Evolutionary conservation across 2,797 vertebrate species (phyloP), one percentile per base, ranked within the genome.

Genomic region (Champsocephalus gunnari): DNA sequence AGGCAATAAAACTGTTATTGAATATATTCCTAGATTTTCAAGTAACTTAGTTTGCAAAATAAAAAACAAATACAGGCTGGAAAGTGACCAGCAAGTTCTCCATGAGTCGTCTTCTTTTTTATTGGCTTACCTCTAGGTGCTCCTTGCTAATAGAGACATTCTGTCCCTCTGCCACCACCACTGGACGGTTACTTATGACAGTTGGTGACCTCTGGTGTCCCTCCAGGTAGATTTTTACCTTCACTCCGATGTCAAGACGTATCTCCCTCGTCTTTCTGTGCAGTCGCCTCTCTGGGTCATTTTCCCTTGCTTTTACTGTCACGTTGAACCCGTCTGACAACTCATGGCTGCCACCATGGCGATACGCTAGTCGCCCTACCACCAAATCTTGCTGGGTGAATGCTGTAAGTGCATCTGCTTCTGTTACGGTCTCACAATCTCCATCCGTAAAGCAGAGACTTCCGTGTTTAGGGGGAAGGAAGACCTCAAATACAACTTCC

Each of bases 161-260:
- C 43, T 95, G 94, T 78, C 96, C 96, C 87, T 98, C 96, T 67
- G 95, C 96, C 83, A 97, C 96, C 70, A 96, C 86, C 24, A 98
- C 87, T 34, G 32, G 91, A n/a, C 44, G 90, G 64, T 94, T 95
- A 57, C 80, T 93, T 59, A 94, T 77, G 79, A 95, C 69, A 0
- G 66, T 92, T 13, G 92, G 95, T 3, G 90, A 92, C 75, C 87
- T 92, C 61, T 94, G 96, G 59, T 97, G 95, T 80, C 94, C 94
- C 87, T 97, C 94, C 50, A 95, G 93, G 80, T 88, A 96, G 9
- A 98, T 69, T 45, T 81, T 95, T 57, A 98, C 75, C 0, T 65
- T 55, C 41, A 97, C 73, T n/a, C 88, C 93, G 16, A 92, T 88
- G 80, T 96, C 92, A 78, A 96, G 57, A 24, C 69, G 84, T 14